Evolutionary conservation across 1,140 invertebrate genomes (phyloP), one percentile per base, ranked within the genome.

Genomic region (Listronotus bonariensis): DNA sequence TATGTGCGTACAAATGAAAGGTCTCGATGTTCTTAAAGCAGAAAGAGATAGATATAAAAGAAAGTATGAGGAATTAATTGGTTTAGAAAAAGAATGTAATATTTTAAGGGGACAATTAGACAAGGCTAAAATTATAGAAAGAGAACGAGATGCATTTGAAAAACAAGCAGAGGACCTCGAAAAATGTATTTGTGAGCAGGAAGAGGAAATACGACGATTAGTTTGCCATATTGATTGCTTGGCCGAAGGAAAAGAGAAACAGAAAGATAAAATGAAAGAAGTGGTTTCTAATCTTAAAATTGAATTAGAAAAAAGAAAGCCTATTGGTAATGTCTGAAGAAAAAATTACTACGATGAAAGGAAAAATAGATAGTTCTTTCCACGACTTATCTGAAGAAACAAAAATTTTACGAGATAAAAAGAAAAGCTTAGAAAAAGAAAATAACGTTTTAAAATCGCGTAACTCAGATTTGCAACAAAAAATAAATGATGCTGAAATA

Each of bases 191-290:
- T 68, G 71, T 3, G 74, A 78, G 26, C 77, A 79, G 60, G 77
- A 78, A 40, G 69, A 77, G 26, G 78, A 79, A 68, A 78, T 78
- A 17, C 71, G 68, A 54, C 49, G 71, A 51, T 64, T 79, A 8
- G 72, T 76, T 1, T 65, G 57, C 20, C 75, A 77, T 31, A 72
- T 78, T 10, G 75, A 78, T 40, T 62, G 69, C 34, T 51, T 78
- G 46, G 67, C 77, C 11, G 57, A 74, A 52, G 71, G 69, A 10
- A 59, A 67, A 12, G 75, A 77, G 18, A 51, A 74, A 15, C 71
- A 76, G 61, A 71, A 78, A 72, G 74, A 75, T 73, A 67, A 69
- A 57, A 72, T 76, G 61, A 73, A 70, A 58, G 42, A 68, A 40
- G 70, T 65, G 12, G 31, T 79, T 11, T 60, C 49, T 11, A 65